Conservation (phyloP, 2,113 vertebrate genomes). For the Brienomyrus longianalis region DNA sequence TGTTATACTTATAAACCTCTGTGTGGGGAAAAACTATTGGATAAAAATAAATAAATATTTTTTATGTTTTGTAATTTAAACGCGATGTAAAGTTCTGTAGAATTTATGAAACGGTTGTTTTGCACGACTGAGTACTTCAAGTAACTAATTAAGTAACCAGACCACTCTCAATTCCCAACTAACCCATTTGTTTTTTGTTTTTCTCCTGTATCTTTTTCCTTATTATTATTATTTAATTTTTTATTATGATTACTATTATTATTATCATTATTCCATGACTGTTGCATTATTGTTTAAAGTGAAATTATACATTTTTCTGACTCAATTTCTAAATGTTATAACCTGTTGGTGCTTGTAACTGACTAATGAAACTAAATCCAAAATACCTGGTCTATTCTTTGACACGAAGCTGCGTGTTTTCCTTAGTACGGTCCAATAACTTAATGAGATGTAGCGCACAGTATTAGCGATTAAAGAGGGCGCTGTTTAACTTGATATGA, state of each 20-base stretch:
- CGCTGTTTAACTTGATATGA: constrained; percentile 36
- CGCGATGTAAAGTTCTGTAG: not conserved
- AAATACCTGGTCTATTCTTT: not conserved
- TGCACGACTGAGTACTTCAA: not conserved
- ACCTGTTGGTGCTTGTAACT: not conserved
- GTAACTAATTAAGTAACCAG: not conserved
- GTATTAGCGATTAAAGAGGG: constrained; percentile 32
- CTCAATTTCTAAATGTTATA: not conserved
- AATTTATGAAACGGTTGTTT: not conserved
- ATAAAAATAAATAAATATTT: not conserved
- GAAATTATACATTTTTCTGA: not conserved
- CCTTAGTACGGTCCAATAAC: not conserved
- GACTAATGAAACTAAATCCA: not conserved
- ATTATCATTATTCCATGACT: not conserved
- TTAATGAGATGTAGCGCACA: not conserved
- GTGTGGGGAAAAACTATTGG: not conserved
- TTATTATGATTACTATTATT: not conserved
- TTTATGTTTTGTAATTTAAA: not conserved
- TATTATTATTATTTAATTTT: not conserved
- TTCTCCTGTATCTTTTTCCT: not conserved
- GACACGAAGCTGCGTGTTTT: not conserved
- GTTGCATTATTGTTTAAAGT: not conserved
- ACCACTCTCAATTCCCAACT: not conserved
- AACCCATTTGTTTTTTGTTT: not conserved
- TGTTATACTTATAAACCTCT: not conserved